Base-by-base conservation (phyloP, 2,888 invertebrate species). In the Epiblema foenella region DNA sequence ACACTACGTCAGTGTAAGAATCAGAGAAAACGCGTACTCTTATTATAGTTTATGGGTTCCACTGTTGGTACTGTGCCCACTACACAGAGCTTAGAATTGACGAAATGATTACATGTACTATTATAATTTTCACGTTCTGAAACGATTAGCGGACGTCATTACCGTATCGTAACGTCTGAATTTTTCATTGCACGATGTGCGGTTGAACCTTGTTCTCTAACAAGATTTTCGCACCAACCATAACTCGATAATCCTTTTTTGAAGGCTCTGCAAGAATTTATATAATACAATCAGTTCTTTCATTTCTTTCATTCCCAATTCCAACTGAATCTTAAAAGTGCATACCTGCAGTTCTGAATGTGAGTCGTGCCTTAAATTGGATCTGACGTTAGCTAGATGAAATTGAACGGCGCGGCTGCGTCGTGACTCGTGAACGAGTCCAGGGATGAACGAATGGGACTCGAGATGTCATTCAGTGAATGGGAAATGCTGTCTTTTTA, bases 381-480 rank as follows among this genome's bases (percentile, higher is more conserved):
- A 77, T 74, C 75, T 57, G 75, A 74, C 74, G 73, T 70, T 67
- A 63, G 59, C 52, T 68, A 70, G 75, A 77, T 77, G 73, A 67
- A 72, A 76, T 74, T 75, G 74, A 74, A 29, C 70, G 65, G 42
- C 56, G 73, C 73, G 72, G 69, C 69, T 63, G 63, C 69, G 67
- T 33, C 60, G 68, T 73, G 66, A 75, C 59, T 33, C 54, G 75
- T 69, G 76, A 75, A 75, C 77, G 74, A 62, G 73, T 62, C 60
- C 49, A 49, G 29, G 29, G 29, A 69, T 64, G 69, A 63, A 59
- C 65, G 75, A 76, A 65, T 60, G 46, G 76, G 85, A 82, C 18
- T 64, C 54, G 83, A 85, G 85, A 60, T 39, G 29, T 58, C 52
- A 29, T 66, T 60, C 59, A 42, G 20, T 70, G 49, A 60, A 42